Evolutionary conservation across 1,140 invertebrate species (phyloP).

Genomic region (Papilio xuthus): DNA sequence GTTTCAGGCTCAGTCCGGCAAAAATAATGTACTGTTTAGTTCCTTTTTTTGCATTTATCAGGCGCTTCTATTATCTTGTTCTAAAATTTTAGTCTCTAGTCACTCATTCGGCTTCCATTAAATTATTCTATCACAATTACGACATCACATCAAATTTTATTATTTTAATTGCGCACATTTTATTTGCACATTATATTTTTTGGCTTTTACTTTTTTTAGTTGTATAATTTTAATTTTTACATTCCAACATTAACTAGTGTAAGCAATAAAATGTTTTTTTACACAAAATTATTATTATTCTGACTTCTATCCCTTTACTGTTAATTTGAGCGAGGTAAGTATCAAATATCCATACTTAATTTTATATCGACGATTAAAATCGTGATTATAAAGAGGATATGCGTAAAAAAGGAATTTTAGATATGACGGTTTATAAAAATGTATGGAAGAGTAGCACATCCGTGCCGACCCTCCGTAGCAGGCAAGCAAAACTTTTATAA

Average conservation of each 20-base stretch:
- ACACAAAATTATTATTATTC: constrained; percentile 48
- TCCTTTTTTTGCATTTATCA: constrained; percentile 64
- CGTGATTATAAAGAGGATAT: no score
- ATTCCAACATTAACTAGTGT: constrained; percentile 58
- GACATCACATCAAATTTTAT: constrained; percentile 59
- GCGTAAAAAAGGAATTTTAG: no score
- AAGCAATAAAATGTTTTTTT: constrained; percentile 61
- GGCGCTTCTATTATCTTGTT: constrained; percentile 51
- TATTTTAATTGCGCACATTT: constrained; percentile 53
- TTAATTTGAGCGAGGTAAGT: neutral
- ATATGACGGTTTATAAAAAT: no score
- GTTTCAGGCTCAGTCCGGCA: neutral
- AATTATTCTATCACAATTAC: constrained; percentile 44
- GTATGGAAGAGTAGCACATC: no score
- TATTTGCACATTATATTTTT: constrained; percentile 54
- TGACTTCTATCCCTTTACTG: neutral
- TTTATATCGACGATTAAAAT: no score
- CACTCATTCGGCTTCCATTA: constrained; percentile 63
- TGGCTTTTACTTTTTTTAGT: constrained; percentile 43
- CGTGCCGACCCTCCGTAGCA: no score
- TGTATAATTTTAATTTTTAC: constrained; percentile 51
- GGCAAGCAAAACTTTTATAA: no score
- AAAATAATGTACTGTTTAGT: constrained; percentile 42
- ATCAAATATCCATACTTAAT: no score
- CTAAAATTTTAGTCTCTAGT: constrained; percentile 68